Base-by-base conservation (phyloP, 1,140 invertebrate genomes). In the Thaumetopoea pityocampa region DNA sequence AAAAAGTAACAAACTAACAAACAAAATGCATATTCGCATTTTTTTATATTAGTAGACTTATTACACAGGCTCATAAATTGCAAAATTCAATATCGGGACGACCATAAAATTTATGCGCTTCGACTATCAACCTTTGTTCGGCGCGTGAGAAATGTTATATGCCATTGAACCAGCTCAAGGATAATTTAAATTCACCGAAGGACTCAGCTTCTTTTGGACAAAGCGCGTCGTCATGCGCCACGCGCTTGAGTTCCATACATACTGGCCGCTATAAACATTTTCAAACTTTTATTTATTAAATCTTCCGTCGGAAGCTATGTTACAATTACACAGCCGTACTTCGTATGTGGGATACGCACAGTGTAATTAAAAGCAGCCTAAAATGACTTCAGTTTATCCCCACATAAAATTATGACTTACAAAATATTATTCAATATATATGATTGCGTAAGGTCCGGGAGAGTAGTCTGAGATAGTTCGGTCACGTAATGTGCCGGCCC, bases 21-120 rank as follows among this genome's bases (percentile, higher is more conserved):
- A n/a, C n/a, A n/a, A n/a, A n/a, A n/a, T n/a, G n/a, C n/a, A n/a
- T n/a, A n/a, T n/a, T n/a, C n/a, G n/a, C n/a, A n/a, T n/a, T n/a
- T n/a, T n/a, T n/a, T n/a, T n/a, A n/a, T n/a, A n/a, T n/a, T n/a
- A n/a, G n/a, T n/a, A n/a, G n/a, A n/a, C n/a, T n/a, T 55, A 29
- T 68, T 55, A 58, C 45, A 35, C 27, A 55, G 32, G 30, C 26
- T 46, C 58, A 66, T 63, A 59, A 58, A 65, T 69, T 65, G 50
- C 59, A 63, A 63, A 69, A 66, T 59, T 68, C 65, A 59, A 67
- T 72, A 71, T 72, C 49, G 49, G 49, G 19, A 47, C 45, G 55
- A 35, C 45, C 40, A 57, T 73, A 69, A 65, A 68, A 59, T 69
- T 60, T 77, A 66, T 67, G 60, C 47, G 61, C 55, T 53, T 65